Evolutionary conservation across 2,888 invertebrate species (phyloP).

Genomic region (Pristionchus entomophagus): DNA sequence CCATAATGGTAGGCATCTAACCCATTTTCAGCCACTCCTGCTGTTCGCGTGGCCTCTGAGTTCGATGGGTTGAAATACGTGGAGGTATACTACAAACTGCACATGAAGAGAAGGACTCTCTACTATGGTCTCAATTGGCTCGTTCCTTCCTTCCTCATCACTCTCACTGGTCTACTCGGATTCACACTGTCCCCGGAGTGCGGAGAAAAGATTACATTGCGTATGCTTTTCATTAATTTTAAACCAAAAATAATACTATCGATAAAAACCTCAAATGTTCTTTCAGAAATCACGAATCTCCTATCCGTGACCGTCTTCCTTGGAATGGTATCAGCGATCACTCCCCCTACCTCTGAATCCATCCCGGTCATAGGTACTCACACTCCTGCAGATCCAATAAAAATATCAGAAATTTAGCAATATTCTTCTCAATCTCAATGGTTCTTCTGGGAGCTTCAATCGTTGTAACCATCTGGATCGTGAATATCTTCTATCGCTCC

Average conservation of each 20-base stretch:
- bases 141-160: constrained; percentile 90
- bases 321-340: constrained; percentile 96
- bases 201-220: constrained; percentile 97
- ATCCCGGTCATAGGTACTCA: constrained; percentile 96
- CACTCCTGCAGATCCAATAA: not conserved
- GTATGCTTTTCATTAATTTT: constrained; percentile 80
- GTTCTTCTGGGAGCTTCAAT: constrained; percentile 71
- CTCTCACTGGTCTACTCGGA: constrained; percentile 97
- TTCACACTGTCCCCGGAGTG: constrained; percentile 99
- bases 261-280: constrained; percentile 38
- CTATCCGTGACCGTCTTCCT: constrained; percentile 97
- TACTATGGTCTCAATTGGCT: constrained; percentile 94
- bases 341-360: constrained; percentile 98
- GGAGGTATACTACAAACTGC: constrained; percentile 66
- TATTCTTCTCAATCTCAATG: constrained; percentile 73
- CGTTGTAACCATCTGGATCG: constrained; percentile 73
- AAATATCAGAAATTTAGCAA: constrained; percentile 56
- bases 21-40: constrained; percentile 64
- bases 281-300: constrained; percentile 74
- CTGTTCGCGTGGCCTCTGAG: constrained; percentile 58
- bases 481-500: constrained; percentile 73
- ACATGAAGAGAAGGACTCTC: constrained; percentile 56
- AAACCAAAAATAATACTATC: no score
- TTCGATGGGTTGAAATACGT: constrained; percentile 67
- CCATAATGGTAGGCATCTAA: no score